Conservation (phyloP, 1,140 invertebrate species). For the Atta cephalotes region DNA sequence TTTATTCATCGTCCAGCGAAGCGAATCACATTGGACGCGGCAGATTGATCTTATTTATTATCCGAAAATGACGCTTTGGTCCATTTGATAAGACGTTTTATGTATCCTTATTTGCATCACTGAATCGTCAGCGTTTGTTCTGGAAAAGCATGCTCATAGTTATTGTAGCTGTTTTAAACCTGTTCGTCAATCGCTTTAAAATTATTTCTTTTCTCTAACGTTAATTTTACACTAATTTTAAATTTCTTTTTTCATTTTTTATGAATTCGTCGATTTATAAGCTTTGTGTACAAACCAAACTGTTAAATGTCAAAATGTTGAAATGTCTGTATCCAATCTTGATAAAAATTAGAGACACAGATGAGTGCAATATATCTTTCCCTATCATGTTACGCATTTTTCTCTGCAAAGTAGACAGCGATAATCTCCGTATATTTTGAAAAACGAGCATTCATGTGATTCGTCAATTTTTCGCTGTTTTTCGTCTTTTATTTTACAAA, state of each 20-base stretch:
- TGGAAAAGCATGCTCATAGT: background rate
- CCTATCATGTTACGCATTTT: constrained; percentile 2
- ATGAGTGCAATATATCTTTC: background rate
- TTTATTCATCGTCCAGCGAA: constrained; percentile 27
- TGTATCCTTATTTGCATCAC: constrained; percentile 19
- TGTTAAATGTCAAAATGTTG: background rate
- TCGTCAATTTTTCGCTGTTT: constrained; percentile 5
- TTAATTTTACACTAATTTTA: background rate
- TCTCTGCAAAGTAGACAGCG: background rate
- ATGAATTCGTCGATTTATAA: background rate
- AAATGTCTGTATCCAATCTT: background rate
- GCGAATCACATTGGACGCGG: constrained; percentile 21
- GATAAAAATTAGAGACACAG: background rate
- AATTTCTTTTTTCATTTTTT: background rate
- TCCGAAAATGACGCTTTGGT: constrained; percentile 37
- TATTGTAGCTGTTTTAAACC: background rate
- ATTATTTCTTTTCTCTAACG: background rate
- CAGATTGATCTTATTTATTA: constrained; percentile 48
- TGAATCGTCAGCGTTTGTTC: background rate
- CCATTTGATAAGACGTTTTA: constrained; percentile 15
- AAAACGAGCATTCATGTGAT: constrained; percentile 1
- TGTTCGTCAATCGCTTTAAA: background rate
- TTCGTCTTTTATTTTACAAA: constrained; percentile 28
- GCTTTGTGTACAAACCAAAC: too few relatives aligned
- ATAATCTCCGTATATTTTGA: constrained; percentile 10